These are phyloP conservation scores for Nasonia longicornis DNA, from an alignment of 1,140 invertebrate species.

Conservation along the genomic window DNA sequence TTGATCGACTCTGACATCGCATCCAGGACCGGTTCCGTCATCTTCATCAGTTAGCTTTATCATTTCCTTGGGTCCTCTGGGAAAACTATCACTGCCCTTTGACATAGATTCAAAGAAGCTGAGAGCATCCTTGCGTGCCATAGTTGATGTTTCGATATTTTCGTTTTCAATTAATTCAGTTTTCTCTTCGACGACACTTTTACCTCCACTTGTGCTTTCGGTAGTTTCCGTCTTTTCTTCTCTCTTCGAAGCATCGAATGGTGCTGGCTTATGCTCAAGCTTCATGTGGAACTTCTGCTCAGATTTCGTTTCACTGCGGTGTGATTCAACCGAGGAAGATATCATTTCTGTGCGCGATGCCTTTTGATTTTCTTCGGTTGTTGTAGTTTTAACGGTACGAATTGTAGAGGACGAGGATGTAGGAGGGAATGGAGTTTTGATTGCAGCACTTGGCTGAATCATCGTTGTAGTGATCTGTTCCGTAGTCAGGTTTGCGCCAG, in stretches of 20 bases:
- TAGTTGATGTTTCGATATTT: slow-evolving; percentile 66
- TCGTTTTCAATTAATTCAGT: slow-evolving; percentile 61
- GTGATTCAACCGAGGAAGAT: slow-evolving; percentile 64
- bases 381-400: slow-evolving; percentile 56
- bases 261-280: slow-evolving; percentile 65
- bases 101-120: slow-evolving; percentile 74
- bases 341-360: slow-evolving; percentile 64
- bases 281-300: slow-evolving; percentile 69
- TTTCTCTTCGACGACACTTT: slow-evolving; percentile 51
- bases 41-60: slow-evolving; percentile 60
- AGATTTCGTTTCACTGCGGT: slow-evolving; percentile 64
- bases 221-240: slow-evolving; percentile 51
- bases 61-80: slow-evolving; percentile 64
- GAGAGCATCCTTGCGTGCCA: slow-evolving; percentile 69
- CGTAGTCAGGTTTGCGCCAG: slow-evolving; percentile 58
- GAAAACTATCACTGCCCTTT: slow-evolving; percentile 60
- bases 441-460: slow-evolving; percentile 60
- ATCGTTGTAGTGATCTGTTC: slow-evolving; percentile 62
- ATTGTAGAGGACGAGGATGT: slow-evolving; percentile 56
- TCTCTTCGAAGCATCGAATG: slow-evolving; percentile 53
- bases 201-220: slow-evolving; percentile 42
- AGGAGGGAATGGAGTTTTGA: slow-evolving; percentile 59
- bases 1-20: slow-evolving; percentile 65
- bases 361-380: slow-evolving; percentile 52
- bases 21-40: slow-evolving; percentile 55